Base-by-base conservation (phyloP, 1,140 invertebrate species). In the Microvelia longipes region DNA sequence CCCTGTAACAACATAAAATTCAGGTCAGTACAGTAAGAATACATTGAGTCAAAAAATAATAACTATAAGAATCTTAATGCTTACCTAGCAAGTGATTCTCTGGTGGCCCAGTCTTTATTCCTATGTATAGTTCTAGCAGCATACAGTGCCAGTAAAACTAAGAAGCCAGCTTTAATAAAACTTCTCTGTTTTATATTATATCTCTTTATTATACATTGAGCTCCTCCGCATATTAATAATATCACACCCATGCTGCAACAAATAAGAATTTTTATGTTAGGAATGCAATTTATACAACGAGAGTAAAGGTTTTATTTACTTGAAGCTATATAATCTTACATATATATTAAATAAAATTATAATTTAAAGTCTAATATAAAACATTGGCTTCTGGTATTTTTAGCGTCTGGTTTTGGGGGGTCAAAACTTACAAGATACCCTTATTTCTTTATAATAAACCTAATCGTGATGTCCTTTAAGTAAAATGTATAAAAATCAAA, bases 41-140 rank as follows among this genome's bases (percentile, higher is more conserved):
- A 75, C 73, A 74, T 69, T 72, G 25, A 60, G 28, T 71, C 29
- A 19, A 5, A 50, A 50, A 11, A 19, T 50, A 50, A 19, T 50
- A 50, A 11, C 24, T 50, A 15, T 27, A 50, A 67, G n/a, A 30
- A 62, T 62, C 68, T 28, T 70, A 69, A 35, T 66, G 19, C 35
- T 50, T 81, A 90, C 88, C 85, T 87, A 35, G 89, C 81, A 69
- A 91, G 79, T 19, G 87, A 85, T 77, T 92, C 89, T 71, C 91
- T 84, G 14, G 88, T 88, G 50, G 82, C 79, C 91, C 91, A 94
- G 76, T 91, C 90, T 63, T 82, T 78, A 76, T 93, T 93, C 71
- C 90, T 81, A 28, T 85, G 77, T 69, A 87, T 79, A 0, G 90
- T 91, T 76, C 87, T 84, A 61, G 84, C 83, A 66, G 84, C 84